Conservation (phyloP, 2,888 invertebrate genomes). For the Drosophila villosipedis region DNA sequence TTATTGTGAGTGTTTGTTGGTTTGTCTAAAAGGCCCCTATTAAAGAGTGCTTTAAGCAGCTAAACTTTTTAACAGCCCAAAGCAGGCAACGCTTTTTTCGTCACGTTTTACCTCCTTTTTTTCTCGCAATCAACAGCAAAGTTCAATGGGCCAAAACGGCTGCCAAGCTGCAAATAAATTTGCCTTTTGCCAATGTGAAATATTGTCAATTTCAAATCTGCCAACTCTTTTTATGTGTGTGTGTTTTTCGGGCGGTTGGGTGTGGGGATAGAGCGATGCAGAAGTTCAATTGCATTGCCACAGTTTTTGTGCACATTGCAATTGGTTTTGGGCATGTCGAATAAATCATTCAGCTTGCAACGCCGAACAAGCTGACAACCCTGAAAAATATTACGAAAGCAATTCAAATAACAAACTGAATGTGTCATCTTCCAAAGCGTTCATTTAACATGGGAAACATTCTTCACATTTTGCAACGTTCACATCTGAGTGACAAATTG, state of each 20-base stretch:
- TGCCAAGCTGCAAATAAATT: conserved; percentile 74
- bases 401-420: conserved; percentile 25
- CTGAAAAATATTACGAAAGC: conserved; percentile 32
- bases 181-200: conserved; percentile 69
- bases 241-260: neutral
- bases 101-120: conserved; percentile 9
- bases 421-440: conserved; percentile 19
- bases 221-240: conserved; percentile 18
- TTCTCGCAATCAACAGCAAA: conserved; percentile 68
- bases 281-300: conserved; percentile 9
- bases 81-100: conserved; percentile 30
- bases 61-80: conserved; percentile 33
- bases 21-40: conserved; percentile 22
- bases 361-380: conserved; percentile 37
- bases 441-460: neutral
- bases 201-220: conserved; percentile 74
- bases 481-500: conserved; percentile 27
- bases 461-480: conserved; percentile 10
- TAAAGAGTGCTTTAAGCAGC: conserved; percentile 48
- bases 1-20: neutral
- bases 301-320: conserved; percentile 43
- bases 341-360: conserved; percentile 62
- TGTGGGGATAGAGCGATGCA: neutral
- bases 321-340: conserved; percentile 49
- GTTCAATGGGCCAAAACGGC: conserved; percentile 74